Percentiles rank a stretch among this genome's conserved stretches.
Evolutionary conservation across 2,888 invertebrate genomes (phyloP).

Genomic region (Leptopilina myrica): DNA sequence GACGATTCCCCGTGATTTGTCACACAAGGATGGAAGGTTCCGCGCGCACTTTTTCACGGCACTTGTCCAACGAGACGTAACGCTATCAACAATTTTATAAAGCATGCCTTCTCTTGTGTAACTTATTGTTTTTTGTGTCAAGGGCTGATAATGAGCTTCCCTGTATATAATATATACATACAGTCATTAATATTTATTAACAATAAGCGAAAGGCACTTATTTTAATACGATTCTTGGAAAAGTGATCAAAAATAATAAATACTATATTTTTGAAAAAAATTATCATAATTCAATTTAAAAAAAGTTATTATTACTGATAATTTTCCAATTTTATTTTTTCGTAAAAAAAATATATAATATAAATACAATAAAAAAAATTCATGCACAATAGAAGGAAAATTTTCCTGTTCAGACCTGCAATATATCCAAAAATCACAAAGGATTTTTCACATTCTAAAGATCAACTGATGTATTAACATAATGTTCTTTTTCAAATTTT

Average conservation of each 20-base stretch:
- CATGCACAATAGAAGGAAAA: not conserved
- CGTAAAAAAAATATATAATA: not conserved
- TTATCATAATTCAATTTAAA: constrained; percentile 8
- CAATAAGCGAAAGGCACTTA: constrained; percentile 47
- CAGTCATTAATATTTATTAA: constrained; percentile 42
- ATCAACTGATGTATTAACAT: too few relatives aligned
- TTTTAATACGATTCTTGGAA: constrained; percentile 47
- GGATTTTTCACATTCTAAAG: too few relatives aligned
- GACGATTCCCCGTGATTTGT: constrained; percentile 12
- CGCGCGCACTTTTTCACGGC: constrained; percentile 14
- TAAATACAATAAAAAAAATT: not conserved
- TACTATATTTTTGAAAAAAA: constrained; percentile 52
- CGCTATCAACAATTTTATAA: constrained; percentile 49
- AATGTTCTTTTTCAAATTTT: too few relatives aligned
- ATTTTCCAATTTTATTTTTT: too few relatives aligned
- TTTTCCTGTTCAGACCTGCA: not conserved
- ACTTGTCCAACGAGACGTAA: constrained; percentile 59
- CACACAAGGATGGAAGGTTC: constrained; percentile 10
- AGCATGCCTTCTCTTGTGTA: constrained; percentile 59
- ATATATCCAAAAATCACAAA: too few relatives aligned
- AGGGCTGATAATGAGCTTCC: constrained; percentile 67
- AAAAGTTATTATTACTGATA: not conserved
- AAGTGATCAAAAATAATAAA: constrained; percentile 60
- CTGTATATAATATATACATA: constrained; percentile 37
- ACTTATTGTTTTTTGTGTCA: constrained; percentile 68